Percentiles rank a stretch among this genome's conserved stretches.
phyloP scores from a whole-genome alignment of 2,797 vertebrate genomes.

The Carcharodon carcharias region DNA sequence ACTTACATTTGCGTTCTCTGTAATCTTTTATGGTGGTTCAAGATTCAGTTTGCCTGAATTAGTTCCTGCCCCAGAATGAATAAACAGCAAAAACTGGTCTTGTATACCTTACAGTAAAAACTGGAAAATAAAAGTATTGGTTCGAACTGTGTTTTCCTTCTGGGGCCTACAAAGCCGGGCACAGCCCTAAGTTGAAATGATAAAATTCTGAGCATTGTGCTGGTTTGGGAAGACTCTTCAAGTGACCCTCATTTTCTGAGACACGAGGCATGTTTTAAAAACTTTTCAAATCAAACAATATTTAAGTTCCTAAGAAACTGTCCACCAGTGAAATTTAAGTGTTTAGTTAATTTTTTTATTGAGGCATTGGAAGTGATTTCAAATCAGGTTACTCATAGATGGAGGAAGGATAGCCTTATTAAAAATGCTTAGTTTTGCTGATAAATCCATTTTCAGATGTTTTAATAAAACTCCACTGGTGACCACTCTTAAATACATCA shows the following conservation, averaged over 20 bases:
- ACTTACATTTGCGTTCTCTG: no score
- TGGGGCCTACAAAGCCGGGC: not conserved
- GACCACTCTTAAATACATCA: no score
- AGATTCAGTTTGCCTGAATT: not conserved
- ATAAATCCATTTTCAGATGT: no score
- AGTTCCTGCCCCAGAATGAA: not conserved
- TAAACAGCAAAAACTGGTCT: no score
- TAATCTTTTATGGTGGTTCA: no score
- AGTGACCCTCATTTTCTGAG: not conserved
- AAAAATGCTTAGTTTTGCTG: not conserved
- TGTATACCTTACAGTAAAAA: no score
- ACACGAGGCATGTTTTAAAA: not conserved
- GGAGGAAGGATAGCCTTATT: not conserved
- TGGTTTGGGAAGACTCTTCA: no score
- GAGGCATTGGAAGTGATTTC: not conserved
- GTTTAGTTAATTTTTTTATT: not conserved
- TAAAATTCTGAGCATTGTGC: no score
- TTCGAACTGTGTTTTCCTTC: no score
- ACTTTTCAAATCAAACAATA: not conserved
- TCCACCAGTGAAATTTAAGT: not conserved
- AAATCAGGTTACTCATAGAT: not conserved
- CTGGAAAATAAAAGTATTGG: no score
- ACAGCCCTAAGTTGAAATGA: not conserved
- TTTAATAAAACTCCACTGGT: no score
- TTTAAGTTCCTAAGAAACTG: not conserved